Base-by-base conservation (phyloP, 2,797 vertebrate genomes). In the Squalus acanthias region DNA sequence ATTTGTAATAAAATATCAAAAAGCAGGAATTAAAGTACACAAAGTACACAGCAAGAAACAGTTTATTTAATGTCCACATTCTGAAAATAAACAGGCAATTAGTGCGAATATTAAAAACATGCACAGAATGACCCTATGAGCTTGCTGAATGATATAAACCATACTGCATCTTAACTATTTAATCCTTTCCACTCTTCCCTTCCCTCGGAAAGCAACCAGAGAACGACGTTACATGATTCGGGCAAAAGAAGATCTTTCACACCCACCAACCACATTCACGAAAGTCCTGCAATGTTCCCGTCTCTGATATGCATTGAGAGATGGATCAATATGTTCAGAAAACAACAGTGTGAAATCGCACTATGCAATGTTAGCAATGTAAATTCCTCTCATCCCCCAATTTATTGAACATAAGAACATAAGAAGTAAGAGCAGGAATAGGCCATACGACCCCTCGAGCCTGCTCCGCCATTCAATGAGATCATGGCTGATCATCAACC, bases 31-130 rank as follows among this genome's bases (percentile, higher is more conserved):
- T 67, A 67, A 93, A 69, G 65, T 69, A 46, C 20, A 69, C 63
- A 46, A 93, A 65, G 2, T 5, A 0, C 9, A 26, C 91, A 69
- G 91, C 69, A 91, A 91, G 91, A 69, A 93, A 29, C 7, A 46
- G 20, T 67, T 93, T 46, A 93, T 67, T 93, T 93, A 89, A 39
- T 93, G 91, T 67, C 24, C n/a, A 39, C 60, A 67, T 92, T 65
- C 0, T 93, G 63, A 5, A 93, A 93, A 93, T 93, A 93, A 69
- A 93, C 65, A 93, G 33, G n/a, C 63, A 67, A 69, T 24, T 46
- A 46, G 20, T 93, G n/a, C 33, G 69, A 69, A 69, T 69, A 69
- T 93, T 46, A 93, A 69, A 93, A 67, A 33, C n/a, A 93, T 93
- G n/a, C 91, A 9, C 46, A 22, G 82, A 85, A 85, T 85, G 39